Evolutionary conservation across 2,113 vertebrate species (phyloP), one percentile per base, ranked within the genome.

Genomic region (Myrmecophaga tridactyla): DNA sequence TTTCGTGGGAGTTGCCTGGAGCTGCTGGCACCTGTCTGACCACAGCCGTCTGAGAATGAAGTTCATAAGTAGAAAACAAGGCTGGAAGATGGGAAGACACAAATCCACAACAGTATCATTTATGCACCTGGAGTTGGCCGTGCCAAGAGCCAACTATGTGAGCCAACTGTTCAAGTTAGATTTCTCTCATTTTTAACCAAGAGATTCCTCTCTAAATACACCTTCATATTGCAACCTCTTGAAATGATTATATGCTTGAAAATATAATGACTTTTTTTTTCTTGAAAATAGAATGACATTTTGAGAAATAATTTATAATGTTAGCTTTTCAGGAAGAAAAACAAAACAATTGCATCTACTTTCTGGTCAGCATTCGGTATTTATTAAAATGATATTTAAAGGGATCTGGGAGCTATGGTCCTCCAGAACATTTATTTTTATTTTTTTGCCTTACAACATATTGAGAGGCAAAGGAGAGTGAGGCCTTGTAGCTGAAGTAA

Each of bases 51-150:
- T 60, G 36, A 63, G 46, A 70, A 41, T 23, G 25, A 48, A 87
- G 41, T 5, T 3, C 29, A 15, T 23, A 31, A 0, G 0, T 1
- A 2, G 48, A 13, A 62, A 39, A 41, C 15, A 7, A 25, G 25
- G 4, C 39, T 39, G 7, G 39, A 60, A 90, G 60, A 62, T 3
- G 56, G n/a, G 1, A 11, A 43, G 34, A n/a, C 7, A 14, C 65
- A 75, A 1, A 53, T 21, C 43, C 48, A 39, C 5, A n/a, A 72
- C 20, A 25, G 1, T 1, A 4, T 29, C 73, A 25, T n/a, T 3
- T 34, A 12, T 12, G 12, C 31, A 25, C 60, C 69, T 23, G 39
- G 25, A 18, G 39, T 8, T 13, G 21, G 21, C 34, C 41, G 25
- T 12, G 41, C 69, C 58, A 41, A 41, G 29, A 8, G 34, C 7